Conservation (phyloP, 1,140 invertebrate species). For the Archegozetes longisetosus region DNA sequence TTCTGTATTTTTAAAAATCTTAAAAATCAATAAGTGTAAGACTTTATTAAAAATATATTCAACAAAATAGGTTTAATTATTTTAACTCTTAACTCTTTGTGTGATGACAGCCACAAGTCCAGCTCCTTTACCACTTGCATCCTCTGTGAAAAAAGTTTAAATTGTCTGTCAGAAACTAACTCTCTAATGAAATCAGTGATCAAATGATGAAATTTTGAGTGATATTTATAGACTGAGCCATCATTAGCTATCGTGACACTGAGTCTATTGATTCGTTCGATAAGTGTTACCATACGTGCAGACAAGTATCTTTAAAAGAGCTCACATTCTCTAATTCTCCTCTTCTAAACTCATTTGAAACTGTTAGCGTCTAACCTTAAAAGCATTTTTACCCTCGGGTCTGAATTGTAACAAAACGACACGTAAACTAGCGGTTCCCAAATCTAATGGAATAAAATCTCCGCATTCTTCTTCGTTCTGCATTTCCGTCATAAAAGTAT, state of each 20-base stretch:
- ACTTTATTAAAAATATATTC: too few relatives aligned
- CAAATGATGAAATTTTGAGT: constrained; percentile 55
- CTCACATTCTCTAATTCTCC: constrained; percentile 36
- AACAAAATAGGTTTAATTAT: too few relatives aligned
- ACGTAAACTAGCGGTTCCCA: constrained; percentile 64
- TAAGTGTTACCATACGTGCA: constrained; percentile 48
- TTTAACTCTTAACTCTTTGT: neutral
- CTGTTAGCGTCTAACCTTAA: constrained; percentile 42
- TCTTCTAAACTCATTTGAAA: constrained; percentile 38
- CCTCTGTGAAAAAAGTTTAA: constrained; percentile 52
- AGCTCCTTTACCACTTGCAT: constrained; percentile 61
- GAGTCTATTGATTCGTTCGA: constrained; percentile 47
- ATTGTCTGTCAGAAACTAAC: constrained; percentile 39
- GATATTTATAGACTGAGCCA: constrained; percentile 68
- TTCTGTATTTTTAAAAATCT: too few relatives aligned
- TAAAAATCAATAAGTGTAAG: too few relatives aligned
- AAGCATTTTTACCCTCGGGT: constrained; percentile 36
- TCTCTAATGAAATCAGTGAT: constrained; percentile 53
- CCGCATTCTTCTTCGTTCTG: constrained; percentile 39
- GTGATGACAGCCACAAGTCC: constrained; percentile 54
- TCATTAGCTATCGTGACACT: constrained; percentile 61
- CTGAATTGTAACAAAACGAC: constrained; percentile 45
- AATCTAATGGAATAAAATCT: constrained; percentile 53
- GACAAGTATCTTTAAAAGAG: constrained; percentile 33
- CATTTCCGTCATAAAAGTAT: constrained; percentile 44